Conservation (phyloP, 2,797 vertebrate species). For the Hylomyscus alleni region DNA sequence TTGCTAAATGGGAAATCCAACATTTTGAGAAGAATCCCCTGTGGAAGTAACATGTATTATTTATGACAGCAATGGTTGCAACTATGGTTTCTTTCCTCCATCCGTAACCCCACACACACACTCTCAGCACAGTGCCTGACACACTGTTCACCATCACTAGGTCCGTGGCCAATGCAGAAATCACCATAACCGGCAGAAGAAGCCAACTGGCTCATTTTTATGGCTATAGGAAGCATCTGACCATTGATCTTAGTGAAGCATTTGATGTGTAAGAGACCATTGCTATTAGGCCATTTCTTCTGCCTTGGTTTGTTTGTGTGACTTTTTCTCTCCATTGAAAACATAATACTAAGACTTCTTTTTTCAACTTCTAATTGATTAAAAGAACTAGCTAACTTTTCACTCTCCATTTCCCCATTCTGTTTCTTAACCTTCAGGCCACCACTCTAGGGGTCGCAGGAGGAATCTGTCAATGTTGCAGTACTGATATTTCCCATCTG, state of each 20-base stretch:
- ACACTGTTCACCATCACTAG: neutral
- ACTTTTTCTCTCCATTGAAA: neutral
- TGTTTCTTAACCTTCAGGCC: neutral
- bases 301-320: slow-evolving; percentile 19
- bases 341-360: neutral
- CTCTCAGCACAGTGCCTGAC: no score
- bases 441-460: neutral
- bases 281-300: neutral
- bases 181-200: neutral
- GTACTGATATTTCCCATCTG: neutral
- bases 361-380: neutral
- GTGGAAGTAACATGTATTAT: neutral
- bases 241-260: neutral
- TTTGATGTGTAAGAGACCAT: neutral
- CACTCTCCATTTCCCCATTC: neutral
- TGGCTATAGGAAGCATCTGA: neutral
- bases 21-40: neutral
- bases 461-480: neutral
- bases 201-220: neutral
- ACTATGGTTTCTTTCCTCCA: neutral
- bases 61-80: neutral
- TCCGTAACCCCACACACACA: no score
- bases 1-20: neutral
- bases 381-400: neutral
- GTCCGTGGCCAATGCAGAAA: neutral